Base-by-base conservation (phyloP, 2,797 vertebrate genomes). In the Pipistrellus pygmaeus region DNA sequence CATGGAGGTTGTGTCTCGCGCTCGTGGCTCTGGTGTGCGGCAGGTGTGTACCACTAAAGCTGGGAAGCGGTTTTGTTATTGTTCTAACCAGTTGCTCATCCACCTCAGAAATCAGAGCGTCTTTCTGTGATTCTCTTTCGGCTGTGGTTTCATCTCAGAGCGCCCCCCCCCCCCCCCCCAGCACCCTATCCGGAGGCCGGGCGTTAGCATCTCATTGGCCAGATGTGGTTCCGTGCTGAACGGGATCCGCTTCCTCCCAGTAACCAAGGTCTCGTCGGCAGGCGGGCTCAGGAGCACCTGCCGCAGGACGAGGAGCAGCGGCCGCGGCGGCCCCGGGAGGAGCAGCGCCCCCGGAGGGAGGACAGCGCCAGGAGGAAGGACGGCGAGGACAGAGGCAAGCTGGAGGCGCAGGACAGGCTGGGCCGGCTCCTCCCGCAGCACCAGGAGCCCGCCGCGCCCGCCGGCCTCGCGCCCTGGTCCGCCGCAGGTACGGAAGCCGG, bases 361-460 rank as follows among this genome's bases (percentile, higher is more conserved):
- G 99, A 98, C 46, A 86, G 97, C 0, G 21, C 97, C 55, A 98
- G 96, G 82, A 99, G 91, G 98, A 98, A 95, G 91, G 98, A 98
- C 77, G 95, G 80, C 30, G 99, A 98, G 97, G 98, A 98, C 0
- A 98, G 97, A 85, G 97, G 97, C 93, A 98, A 97, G 2, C 98
- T 97, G 44, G 99, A 99, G 53, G 96, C 98, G 86, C 99, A 99
- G 78, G 99, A 99, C 60, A 99, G 99, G 97, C 98, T 99, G 69
- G 98, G 96, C 96, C 99, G 99, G 95, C 98, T 99, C 96, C 99
- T 99, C 96, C 98, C 98, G 73, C 99, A 98, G 38, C 98, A 98
- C 3, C 96, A 98, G 2, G 99, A 99, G 18, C 85, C 87, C 25
- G 66, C 60, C 95, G 99, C 98, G 87, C 98, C 98, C 0, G 97